Conservation (phyloP, 2,888 invertebrate species). For the Monopis laevigella region DNA sequence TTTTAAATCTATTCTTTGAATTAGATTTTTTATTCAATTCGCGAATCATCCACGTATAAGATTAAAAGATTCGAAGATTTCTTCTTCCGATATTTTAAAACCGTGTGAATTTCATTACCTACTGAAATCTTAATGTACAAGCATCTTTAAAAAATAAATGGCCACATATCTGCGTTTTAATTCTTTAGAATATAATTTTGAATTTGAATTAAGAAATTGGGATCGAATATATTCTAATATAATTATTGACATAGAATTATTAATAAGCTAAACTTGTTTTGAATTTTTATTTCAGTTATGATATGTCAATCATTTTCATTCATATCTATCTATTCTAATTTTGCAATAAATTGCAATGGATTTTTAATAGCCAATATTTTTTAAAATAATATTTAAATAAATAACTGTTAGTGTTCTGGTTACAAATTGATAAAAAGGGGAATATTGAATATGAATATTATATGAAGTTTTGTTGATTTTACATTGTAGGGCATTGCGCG, state of each 20-base stretch:
- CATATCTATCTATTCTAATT: no score
- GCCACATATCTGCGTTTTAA: neutral
- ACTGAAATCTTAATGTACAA: no score
- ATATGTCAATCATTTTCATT: no score
- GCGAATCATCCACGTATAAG: no score
- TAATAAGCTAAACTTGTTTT: conserved; percentile 36
- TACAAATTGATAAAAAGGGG: conserved; percentile 24
- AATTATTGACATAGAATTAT: no score
- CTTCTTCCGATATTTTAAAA: conserved; percentile 5
- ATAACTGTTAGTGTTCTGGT: neutral
- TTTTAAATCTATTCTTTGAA: no score
- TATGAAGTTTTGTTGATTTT: conserved; percentile 46
- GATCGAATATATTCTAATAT: neutral
- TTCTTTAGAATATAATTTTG: neutral
- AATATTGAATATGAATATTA: conserved; percentile 46
- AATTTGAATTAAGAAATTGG: neutral
- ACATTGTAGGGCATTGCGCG: conserved; percentile 51
- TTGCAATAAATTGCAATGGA: neutral
- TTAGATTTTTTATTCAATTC: no score
- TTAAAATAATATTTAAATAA: neutral
- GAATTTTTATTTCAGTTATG: no score
- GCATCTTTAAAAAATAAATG: conserved; percentile 9
- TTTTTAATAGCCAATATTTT: neutral
- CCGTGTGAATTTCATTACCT: conserved; percentile 6
- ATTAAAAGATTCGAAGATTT: conserved; percentile 1